These are phyloP conservation scores for Lonchura striata DNA, from an alignment of 2,113 vertebrate species.

Conservation along the genomic window DNA sequence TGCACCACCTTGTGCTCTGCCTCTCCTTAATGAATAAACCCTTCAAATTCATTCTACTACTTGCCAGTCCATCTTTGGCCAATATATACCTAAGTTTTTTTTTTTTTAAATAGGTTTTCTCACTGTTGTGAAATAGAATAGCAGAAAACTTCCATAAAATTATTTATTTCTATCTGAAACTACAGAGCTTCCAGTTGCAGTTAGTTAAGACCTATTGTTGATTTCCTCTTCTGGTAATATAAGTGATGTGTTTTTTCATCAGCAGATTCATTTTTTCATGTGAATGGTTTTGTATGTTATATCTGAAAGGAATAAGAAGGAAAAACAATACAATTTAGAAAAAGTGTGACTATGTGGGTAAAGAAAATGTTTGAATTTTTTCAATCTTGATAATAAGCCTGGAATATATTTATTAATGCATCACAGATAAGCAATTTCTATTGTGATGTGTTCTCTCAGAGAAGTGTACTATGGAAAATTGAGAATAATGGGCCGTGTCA, in stretches of 20 bases:
- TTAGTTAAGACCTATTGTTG: not conserved
- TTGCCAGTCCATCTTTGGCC: not conserved
- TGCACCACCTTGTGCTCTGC: not conserved
- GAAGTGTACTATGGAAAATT: slow-evolving; percentile 46
- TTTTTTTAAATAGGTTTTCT: not conserved
- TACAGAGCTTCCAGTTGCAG: not conserved
- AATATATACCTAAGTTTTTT: not conserved
- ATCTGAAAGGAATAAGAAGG: not conserved
- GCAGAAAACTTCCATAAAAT: not conserved
- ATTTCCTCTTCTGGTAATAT: not conserved
- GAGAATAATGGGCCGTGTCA: slow-evolving; percentile 62
- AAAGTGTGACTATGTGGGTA: not conserved
- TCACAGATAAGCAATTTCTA: slow-evolving; percentile 48
- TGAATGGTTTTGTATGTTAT: not conserved
- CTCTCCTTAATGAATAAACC: not conserved
- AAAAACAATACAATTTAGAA: not conserved
- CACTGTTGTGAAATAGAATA: not conserved
- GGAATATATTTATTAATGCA: slow-evolving; percentile 18
- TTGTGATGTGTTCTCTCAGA: slow-evolving; percentile 33
- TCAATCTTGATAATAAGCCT: not conserved
- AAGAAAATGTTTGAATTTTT: not conserved
- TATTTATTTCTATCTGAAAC: not conserved
- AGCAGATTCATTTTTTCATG: not conserved
- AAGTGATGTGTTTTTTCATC: not conserved
- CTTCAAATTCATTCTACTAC: not conserved